phyloP scores from a whole-genome alignment of 2,888 invertebrate genomes.

The Conomelus anceps region DNA sequence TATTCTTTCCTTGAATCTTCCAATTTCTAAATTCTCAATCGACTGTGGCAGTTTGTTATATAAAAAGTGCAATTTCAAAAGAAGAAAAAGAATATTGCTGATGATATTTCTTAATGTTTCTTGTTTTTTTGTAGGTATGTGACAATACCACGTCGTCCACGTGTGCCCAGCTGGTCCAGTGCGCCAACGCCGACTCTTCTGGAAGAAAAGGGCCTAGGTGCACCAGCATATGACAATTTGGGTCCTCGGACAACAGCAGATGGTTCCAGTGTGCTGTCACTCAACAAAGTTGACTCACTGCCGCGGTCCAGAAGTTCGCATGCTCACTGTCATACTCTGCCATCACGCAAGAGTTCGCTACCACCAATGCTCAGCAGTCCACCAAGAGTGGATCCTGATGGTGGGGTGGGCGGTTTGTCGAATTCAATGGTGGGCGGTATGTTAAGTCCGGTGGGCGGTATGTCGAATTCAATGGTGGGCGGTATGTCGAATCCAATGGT shows the following conservation, averaged over 20 bases:
- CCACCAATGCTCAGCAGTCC: slow-evolving; percentile 17
- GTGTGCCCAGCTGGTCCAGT: slow-evolving; percentile 76
- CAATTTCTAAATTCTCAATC: too few relatives aligned
- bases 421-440: slow-evolving; percentile 11
- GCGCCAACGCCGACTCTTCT: slow-evolving; percentile 46
- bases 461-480: background rate
- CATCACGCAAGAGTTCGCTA: slow-evolving; percentile 24
- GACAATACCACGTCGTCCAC: slow-evolving; percentile 75
- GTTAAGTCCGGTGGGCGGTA: slow-evolving; percentile 16
- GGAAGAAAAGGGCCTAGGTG: slow-evolving; percentile 37
- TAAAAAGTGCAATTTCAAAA: too few relatives aligned
- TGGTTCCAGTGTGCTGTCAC: slow-evolving; percentile 71
- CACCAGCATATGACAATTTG: slow-evolving; percentile 78
- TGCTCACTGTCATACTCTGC: slow-evolving; percentile 22
- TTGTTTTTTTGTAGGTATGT: slow-evolving; percentile 47
- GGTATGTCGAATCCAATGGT: slow-evolving; percentile 16
- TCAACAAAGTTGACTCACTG: slow-evolving; percentile 52
- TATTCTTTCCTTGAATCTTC: too few relatives aligned
- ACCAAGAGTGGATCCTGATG: slow-evolving; percentile 24
- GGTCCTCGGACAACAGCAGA: slow-evolving; percentile 78
- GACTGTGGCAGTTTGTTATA: too few relatives aligned
- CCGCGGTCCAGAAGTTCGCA: background rate
- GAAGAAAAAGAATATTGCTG: too few relatives aligned
- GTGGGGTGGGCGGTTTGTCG: slow-evolving; percentile 30
- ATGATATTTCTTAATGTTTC: too few relatives aligned